These are phyloP conservation scores for Rhagophthalmus giganteus DNA, from an alignment of 2,888 invertebrate genomes.

Conservation along the genomic window DNA sequence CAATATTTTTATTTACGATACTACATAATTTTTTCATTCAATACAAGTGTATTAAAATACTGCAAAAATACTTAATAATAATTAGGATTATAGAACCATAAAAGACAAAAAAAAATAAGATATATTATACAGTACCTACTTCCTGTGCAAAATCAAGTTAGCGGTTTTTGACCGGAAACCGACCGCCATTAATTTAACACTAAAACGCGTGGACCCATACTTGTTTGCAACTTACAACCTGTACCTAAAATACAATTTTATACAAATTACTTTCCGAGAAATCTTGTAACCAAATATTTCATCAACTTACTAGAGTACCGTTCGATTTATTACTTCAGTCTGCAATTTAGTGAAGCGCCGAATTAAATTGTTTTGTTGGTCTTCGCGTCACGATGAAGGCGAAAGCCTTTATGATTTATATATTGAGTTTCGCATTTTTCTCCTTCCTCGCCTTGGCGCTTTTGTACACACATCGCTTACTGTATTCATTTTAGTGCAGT, in stretches of 20 bases:
- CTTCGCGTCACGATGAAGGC: constrained; percentile 1
- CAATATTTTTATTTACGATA: no score
- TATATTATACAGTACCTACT: no score
- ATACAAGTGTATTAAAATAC: no score
- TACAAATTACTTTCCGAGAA: no score
- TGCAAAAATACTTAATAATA: not conserved
- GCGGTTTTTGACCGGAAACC: constrained; percentile 23
- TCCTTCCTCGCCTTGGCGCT: constrained; percentile 4
- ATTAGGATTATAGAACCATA: not conserved
- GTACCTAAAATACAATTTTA: no score
- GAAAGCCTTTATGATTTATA: constrained; percentile 6
- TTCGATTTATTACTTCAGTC: not conserved
- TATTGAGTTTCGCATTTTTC: constrained; percentile 8
- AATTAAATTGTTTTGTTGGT: not conserved
- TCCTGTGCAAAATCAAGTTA: constrained; percentile 16
- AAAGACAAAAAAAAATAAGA: constrained; percentile 12
- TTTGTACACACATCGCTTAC: constrained; percentile 13
- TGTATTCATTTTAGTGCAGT: constrained; percentile 14
- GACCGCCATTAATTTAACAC: constrained; percentile 22
- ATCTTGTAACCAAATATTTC: no score
- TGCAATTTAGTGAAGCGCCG: not conserved
- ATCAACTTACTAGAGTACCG: not conserved
- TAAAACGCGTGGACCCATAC: constrained; percentile 21
- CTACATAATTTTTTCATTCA: no score
- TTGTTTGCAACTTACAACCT: no score